Base-by-base conservation (phyloP, 1,140 invertebrate genomes). In the Zaprionus africanus region DNA sequence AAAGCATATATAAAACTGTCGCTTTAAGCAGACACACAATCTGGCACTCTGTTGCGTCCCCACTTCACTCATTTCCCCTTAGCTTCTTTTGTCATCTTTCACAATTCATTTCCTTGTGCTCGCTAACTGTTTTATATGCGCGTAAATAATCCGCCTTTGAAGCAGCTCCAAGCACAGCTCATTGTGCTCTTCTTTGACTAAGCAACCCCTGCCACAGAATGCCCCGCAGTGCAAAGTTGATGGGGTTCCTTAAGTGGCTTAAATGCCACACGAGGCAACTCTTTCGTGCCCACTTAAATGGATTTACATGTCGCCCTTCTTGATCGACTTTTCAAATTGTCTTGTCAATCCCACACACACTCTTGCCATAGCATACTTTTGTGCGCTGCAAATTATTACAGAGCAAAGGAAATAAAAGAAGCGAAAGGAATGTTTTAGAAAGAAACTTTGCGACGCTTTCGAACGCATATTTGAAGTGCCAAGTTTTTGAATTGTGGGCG, bases 381-480 rank as follows among this genome's bases (percentile, higher is more conserved):
- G 58, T 65, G 65, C 70, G 69, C 65, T 61, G 61, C 64, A 72
- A 72, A 80, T 19, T 62, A 49, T 36, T 17, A 41, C 28, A 26
- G 15, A 28, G 12, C 0, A 56, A 31, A 70, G 54, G 43, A 43
- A 36, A 11, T 11, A 22, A 31, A 6, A 68, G 3, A 60, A 38
- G 7, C 11, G 19, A 61, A 51, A 59, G 17, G 15, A 13, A 22
- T n/a, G n/a, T 36, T 13, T 46, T 26, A 26, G 31, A 31, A 46
- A 51, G 26, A 56, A 70, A 58, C 26, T 76, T 71, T 58, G 13
- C 28, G 34, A 46, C 15, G 51, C 61, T 73, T 56, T 72, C n/a
- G 69, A 71, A 75, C 84, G 84, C 84, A 88, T 87, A 87, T 87
- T 87, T 87, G 88, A 88, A 88, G 83, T 88, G 83, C 78, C 81